phyloP scores from a whole-genome alignment of 2,797 vertebrate genomes.

The Gymnopithys bicolor region DNA sequence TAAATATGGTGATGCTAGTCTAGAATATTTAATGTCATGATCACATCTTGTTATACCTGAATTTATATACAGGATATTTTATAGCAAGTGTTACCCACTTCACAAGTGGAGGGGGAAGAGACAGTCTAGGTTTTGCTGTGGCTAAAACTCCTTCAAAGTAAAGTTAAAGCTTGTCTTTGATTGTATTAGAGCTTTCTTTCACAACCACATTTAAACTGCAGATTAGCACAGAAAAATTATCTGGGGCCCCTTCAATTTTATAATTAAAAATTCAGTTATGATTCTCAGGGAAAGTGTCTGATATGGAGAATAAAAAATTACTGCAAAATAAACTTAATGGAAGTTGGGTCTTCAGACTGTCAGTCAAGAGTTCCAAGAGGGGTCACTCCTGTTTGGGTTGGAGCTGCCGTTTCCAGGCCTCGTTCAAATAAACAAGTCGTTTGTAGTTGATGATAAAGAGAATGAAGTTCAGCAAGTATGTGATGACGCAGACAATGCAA shows the following conservation, averaged over 20 bases:
- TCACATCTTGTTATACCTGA: conserved; percentile 79
- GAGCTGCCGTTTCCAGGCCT: conserved; percentile 97
- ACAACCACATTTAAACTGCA: conserved; percentile 70
- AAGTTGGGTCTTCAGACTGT: conserved; percentile 92
- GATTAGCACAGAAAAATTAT: conserved; percentile 75
- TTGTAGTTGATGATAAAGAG: conserved; percentile 99
- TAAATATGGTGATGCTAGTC: conserved; percentile 79
- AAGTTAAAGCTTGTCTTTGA: conserved; percentile 86
- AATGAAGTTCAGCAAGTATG: conserved; percentile 97
- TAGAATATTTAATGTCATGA: conserved; percentile 80
- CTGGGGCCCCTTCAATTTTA: conserved; percentile 76
- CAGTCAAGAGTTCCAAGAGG: conserved; percentile 86
- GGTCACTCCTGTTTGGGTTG: conserved; percentile 92
- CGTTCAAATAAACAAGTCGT: conserved; percentile 99
- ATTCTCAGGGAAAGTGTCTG: conserved; percentile 75
- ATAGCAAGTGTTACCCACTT: conserved; percentile 75
- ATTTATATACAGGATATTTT: conserved; percentile 76
- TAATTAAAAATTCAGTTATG: conserved; percentile 75
- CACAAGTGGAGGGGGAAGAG: conserved; percentile 56
- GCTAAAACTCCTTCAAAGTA: conserved; percentile 78
- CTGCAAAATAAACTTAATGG: conserved; percentile 97
- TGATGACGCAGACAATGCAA: conserved; percentile 95
- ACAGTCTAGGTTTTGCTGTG: conserved; percentile 71
- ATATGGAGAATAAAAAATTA: conserved; percentile 81
- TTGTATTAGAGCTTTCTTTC: conserved; percentile 73